Base-by-base conservation (phyloP, 1,140 invertebrate species). In the Lepidurus packardi region DNA sequence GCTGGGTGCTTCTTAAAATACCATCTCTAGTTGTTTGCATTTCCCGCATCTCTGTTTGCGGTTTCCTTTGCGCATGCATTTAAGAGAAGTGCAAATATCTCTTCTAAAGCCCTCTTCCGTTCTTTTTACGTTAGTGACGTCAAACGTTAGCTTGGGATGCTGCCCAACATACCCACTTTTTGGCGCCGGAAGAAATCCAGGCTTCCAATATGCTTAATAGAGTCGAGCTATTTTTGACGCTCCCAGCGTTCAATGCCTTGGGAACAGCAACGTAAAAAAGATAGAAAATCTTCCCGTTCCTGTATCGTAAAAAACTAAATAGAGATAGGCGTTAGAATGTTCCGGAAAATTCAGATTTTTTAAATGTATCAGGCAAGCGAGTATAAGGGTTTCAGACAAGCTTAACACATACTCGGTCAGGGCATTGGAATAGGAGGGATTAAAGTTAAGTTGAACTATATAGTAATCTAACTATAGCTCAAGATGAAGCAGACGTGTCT, bases 171-270 rank as follows among this genome's bases (percentile, higher is more conserved):
- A 21, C 53, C 53, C 53, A 65, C 53, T 21, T 65, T 65, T 65
- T 65, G 53, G 53, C 53, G 53, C 13, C 53, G 53, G 53, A 65
- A 65, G 53, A 65, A 65, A 65, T 65, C 53, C 53, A 65, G 53
- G 53, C 53, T 65, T 21, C 53, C 53, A 65, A 65, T 65, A 65
- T 65, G 53, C 53, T 65, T 65, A 65, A 65, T 65, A 65, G 53
- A 65, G 53, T n/a, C 53, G 13, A 65, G 53, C 53, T 65, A 65
- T 65, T 65, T 65, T 65, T 65, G 53, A 65, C 53, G 8, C 53
- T 65, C 53, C 53, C 21, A 13, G 53, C 16, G 53, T 65, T 65
- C 53, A 65, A 65, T 65, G 21, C 53, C 53, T 65, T 65, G 8
- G 53, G 21, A 65, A 65, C 53, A 65, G 53, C 53, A 65, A 21